Evolutionary conservation across 2,797 vertebrate species (phyloP).

Genomic region (Chelidonichthys spinosus): DNA sequence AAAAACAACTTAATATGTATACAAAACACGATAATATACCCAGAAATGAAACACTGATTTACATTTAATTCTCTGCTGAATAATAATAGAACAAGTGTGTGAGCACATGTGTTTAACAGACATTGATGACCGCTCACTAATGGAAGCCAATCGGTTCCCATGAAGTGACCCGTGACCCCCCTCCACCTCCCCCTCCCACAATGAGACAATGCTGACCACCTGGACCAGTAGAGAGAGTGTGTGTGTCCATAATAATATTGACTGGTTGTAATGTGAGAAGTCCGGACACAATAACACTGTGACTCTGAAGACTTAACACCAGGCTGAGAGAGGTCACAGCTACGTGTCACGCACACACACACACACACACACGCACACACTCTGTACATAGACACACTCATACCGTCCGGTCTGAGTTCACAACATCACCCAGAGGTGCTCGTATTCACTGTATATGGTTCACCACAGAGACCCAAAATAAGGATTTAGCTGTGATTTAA

Average conservation of each 20-base stretch:
- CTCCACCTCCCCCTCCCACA: neutral
- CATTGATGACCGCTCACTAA: constrained; percentile 49
- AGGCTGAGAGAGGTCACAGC: constrained; percentile 85
- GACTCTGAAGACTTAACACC: constrained; percentile 78
- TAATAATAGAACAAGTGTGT: neutral
- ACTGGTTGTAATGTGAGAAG: constrained; percentile 81
- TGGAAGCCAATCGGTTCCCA: constrained; percentile 58
- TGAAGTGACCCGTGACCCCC: constrained; percentile 39
- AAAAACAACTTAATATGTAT: too few relatives aligned
- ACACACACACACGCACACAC: too few relatives aligned
- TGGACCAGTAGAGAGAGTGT: constrained; percentile 53
- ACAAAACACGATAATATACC: too few relatives aligned
- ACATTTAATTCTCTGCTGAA: neutral
- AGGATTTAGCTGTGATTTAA: too few relatives aligned
- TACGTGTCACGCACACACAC: constrained; percentile 62
- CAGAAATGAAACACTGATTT: neutral
- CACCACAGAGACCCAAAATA: too few relatives aligned
- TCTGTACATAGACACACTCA: too few relatives aligned
- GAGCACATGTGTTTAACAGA: constrained; percentile 15
- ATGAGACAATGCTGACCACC: constrained; percentile 70
- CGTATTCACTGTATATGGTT: too few relatives aligned
- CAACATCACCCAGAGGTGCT: too few relatives aligned
- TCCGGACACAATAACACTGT: constrained; percentile 78
- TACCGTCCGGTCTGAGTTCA: too few relatives aligned
- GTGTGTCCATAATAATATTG: constrained; percentile 73